Conservation (phyloP, 2,113 vertebrate genomes). For the Silurus asotus region DNA sequence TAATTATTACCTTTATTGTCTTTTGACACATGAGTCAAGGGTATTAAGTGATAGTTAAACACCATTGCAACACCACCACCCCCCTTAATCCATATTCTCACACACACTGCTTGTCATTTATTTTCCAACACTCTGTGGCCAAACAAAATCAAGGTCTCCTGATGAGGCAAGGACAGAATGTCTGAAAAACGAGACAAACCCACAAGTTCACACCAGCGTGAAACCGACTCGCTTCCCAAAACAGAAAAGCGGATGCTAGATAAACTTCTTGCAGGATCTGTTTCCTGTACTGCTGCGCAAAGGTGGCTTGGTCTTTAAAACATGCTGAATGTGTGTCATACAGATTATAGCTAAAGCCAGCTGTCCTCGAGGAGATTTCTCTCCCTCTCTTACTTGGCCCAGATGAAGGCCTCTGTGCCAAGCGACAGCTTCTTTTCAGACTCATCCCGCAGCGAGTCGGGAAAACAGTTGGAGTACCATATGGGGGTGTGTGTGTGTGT, state of each 20-base stretch:
- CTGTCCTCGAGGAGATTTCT: conserved; percentile 52
- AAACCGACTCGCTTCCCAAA: conserved; percentile 32
- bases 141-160: conserved; percentile 43
- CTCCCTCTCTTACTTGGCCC: conserved; percentile 15
- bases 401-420: conserved; percentile 20
- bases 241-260: conserved; percentile 27
- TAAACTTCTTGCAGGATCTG: neutral
- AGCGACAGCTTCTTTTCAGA: conserved; percentile 47
- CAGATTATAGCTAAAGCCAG: conserved; percentile 54
- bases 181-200: conserved; percentile 39
- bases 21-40: neutral
- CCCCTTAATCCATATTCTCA: neutral
- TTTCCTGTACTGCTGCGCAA: neutral
- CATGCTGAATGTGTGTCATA: conserved; percentile 56
- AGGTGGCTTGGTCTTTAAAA: conserved; percentile 47
- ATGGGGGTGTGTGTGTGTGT: conserved; percentile 32
- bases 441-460: conserved; percentile 13
- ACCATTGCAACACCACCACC: neutral
- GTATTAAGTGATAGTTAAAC: neutral
- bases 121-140: conserved; percentile 21
- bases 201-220: conserved; percentile 35
- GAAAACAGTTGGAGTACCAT: conserved; percentile 49
- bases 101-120: neutral
- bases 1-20: neutral
- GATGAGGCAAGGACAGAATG: conserved; percentile 31